Conservation (phyloP, 2,888 invertebrate genomes). For the Geotrupes spiniger region DNA sequence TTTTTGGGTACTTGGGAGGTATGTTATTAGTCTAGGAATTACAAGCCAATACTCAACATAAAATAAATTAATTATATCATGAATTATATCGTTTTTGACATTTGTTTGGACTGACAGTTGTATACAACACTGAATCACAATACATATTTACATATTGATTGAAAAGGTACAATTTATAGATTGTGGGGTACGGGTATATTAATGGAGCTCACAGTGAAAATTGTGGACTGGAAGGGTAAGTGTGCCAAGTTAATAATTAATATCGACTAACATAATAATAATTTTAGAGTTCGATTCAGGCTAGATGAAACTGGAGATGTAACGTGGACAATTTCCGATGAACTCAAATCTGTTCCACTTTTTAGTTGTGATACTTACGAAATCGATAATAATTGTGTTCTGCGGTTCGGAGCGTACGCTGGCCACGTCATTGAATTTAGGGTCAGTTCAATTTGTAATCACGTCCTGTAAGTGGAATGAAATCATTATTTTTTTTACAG, state of each 20-base stretch:
- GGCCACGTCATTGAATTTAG: constrained; percentile 66
- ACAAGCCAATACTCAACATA: neutral
- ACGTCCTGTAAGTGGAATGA: no score
- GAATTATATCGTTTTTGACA: neutral
- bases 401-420: constrained; percentile 62
- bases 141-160: constrained; percentile 20
- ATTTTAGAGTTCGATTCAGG: constrained; percentile 49
- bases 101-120: constrained; percentile 27
- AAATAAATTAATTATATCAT: neutral
- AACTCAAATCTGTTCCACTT: constrained; percentile 55
- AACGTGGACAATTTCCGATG: constrained; percentile 59
- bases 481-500: constrained; percentile 38
- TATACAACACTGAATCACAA: no score
- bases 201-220: constrained; percentile 50
- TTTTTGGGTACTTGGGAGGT: constrained; percentile 60
- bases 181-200: constrained; percentile 50
- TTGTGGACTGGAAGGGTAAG: constrained; percentile 54
- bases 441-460: no score
- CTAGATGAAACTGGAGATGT: constrained; percentile 64
- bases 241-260: constrained; percentile 1
- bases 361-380: constrained; percentile 70
- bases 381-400: constrained; percentile 49
- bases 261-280: no score
- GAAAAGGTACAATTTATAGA: constrained; percentile 42
- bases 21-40: constrained; percentile 25